Evolutionary conservation across 2,797 vertebrate genomes (phyloP).

Genomic region (Coranthus polyacanthus): DNA sequence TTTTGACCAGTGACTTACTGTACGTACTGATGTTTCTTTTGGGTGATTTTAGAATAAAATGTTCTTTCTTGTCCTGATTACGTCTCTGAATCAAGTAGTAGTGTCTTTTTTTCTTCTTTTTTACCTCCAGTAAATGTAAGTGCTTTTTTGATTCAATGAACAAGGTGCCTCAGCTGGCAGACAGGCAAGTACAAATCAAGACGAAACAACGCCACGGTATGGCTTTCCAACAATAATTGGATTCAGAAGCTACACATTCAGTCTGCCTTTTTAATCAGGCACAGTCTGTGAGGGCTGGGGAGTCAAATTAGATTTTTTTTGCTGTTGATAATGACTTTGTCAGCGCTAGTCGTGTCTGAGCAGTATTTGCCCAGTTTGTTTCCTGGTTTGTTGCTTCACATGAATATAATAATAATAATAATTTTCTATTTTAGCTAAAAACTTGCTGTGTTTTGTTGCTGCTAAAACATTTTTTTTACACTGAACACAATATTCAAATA

Average conservation of each 20-base stretch:
- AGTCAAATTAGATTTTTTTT: slow-evolving; percentile 41
- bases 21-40: no score
- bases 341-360: slow-evolving; percentile 25
- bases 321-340: slow-evolving; percentile 53
- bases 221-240: slow-evolving; percentile 71
- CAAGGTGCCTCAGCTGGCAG: slow-evolving; percentile 68
- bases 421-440: slow-evolving; percentile 17
- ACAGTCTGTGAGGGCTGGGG: slow-evolving; percentile 36
- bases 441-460: slow-evolving; percentile 9
- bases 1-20: no score
- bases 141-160: slow-evolving; percentile 39
- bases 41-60: slow-evolving; percentile 24
- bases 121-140: neutral
- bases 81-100: slow-evolving; percentile 17
- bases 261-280: slow-evolving; percentile 67
- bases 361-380: slow-evolving; percentile 34
- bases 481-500: no score
- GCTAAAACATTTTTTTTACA: slow-evolving; percentile 28
- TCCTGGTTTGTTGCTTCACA: slow-evolving; percentile 33
- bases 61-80: slow-evolving; percentile 11
- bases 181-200: slow-evolving; percentile 60
- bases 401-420: slow-evolving; percentile 31
- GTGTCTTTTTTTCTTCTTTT: slow-evolving; percentile 8
- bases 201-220: slow-evolving; percentile 47
- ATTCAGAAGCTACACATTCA: slow-evolving; percentile 64